Evolutionary conservation across 2,888 invertebrate genomes (phyloP), one percentile per base, ranked within the genome.

Genomic region (Acrobasis suavella): DNA sequence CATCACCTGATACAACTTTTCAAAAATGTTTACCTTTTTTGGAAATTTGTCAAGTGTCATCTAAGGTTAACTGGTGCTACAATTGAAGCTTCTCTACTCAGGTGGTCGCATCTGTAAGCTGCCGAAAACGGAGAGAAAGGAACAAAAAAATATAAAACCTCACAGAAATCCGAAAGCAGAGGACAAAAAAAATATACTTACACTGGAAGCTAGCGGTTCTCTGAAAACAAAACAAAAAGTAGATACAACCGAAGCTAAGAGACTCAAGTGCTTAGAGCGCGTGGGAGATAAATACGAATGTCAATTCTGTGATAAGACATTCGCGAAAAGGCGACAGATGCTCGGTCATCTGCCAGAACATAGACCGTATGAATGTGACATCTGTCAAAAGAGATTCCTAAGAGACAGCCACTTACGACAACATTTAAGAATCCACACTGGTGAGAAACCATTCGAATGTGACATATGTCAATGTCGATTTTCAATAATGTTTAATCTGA

Each of bases 401-500:
- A 56, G 56, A 42, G 56, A 42, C 46, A 56, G 56, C 17, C 56
- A 56, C 17, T 42, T 56, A 22, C 16, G 56, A 14, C 56, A 56
- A 14, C 56, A 56, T 6, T 5, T n/a, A 12, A 59, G 22, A 50
- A 50, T 59, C 50, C 59, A 59, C 9, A 50, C 50, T 8, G 59
- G 50, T 16, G 59, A 50, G 38, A 59, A 59, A 59, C 59, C 59
- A 12, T 62, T 32, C 16, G 55, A 49, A 32, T 62, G 61, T 17
- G 42, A 62, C 14, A 38, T 55, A 16, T 62, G 61, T 37, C 49
- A 55, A 15, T 49, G 54, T 12, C 37, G 46, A 15, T 62, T 54
- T 14, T 37, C 46, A 16, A 49, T 55, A 2, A 50, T 54, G 54
- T 39, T 54, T 5, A 62, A 54, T 14, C 46, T 55, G 32, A 49